These are phyloP conservation scores for Paramormyrops kingsleyae DNA, from an alignment of 2,113 vertebrate genomes.

Conservation along the genomic window DNA sequence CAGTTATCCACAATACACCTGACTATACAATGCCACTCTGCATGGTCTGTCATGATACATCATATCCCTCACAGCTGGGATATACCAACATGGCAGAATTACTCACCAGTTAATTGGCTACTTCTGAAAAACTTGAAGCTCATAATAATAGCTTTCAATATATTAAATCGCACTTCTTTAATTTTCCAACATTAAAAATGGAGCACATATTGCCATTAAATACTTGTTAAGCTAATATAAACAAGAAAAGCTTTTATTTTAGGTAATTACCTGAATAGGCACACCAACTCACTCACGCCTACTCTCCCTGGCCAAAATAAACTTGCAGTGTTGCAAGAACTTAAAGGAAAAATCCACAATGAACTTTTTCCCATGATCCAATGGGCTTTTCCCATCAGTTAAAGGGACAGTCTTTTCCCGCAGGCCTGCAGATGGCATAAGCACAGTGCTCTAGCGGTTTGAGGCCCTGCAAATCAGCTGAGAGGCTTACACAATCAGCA, in stretches of 20 bases:
- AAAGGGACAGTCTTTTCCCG: background rate
- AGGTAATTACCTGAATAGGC: background rate
- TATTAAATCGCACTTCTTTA: background rate
- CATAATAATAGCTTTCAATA: background rate
- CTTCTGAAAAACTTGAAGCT: background rate
- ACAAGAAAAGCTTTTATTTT: background rate
- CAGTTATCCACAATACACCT: background rate
- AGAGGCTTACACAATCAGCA: background rate
- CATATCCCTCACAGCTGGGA: background rate
- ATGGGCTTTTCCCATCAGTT: background rate
- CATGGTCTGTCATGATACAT: background rate
- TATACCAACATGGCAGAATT: background rate
- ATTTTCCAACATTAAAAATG: background rate
- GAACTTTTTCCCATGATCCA: background rate
- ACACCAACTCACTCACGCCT: background rate
- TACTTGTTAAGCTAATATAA: background rate
- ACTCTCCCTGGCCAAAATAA: background rate
- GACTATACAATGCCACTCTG: background rate
- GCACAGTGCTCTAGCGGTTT: background rate
- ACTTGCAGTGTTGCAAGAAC: background rate
- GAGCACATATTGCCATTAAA: background rate
- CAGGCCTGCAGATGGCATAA: background rate
- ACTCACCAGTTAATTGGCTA: background rate
- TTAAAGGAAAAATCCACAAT: background rate
- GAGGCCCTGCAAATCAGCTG: background rate